A percentile compares a stretch with the other conserved stretches of the same genome.
These are phyloP conservation scores for Drosophila glabriapex DNA, from an alignment of 2,888 invertebrate species.

Conservation along the genomic window DNA sequence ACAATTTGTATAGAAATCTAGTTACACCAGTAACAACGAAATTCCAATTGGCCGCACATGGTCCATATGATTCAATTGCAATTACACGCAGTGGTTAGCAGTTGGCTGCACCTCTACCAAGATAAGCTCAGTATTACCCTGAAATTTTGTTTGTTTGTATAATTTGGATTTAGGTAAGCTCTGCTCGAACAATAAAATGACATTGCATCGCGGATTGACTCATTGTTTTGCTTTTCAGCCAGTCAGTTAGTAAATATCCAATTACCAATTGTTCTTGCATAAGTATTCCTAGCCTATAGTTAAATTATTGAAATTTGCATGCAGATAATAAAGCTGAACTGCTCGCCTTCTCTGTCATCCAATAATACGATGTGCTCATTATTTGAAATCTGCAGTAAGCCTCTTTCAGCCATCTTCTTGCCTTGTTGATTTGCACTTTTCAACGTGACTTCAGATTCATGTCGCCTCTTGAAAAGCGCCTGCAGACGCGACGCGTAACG, in stretches of 20 bases:
- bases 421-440: conserved; percentile 48
- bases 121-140: neutral
- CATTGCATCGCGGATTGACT: neutral
- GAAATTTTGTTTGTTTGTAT: neutral
- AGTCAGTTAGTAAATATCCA: neutral
- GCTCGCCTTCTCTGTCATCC: neutral
- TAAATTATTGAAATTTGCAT: conserved; percentile 19
- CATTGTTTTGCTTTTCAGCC: neutral
- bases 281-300: too few species aligned
- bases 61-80: neutral
- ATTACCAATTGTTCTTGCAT: neutral
- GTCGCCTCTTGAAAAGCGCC: conserved; percentile 6
- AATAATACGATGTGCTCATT: conserved; percentile 13
- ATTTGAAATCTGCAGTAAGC: conserved; percentile 6
- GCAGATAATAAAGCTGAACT: neutral
- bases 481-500: neutral
- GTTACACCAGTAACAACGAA: neutral
- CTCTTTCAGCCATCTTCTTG: conserved; percentile 17
- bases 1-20: neutral
- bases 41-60: neutral
- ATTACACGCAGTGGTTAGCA: neutral
- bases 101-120: neutral
- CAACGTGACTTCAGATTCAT: conserved; percentile 35
- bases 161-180: neutral
- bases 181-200: neutral